Conservation (phyloP, 2,888 invertebrate genomes). For the Zhuqinia jingwanae region DNA sequence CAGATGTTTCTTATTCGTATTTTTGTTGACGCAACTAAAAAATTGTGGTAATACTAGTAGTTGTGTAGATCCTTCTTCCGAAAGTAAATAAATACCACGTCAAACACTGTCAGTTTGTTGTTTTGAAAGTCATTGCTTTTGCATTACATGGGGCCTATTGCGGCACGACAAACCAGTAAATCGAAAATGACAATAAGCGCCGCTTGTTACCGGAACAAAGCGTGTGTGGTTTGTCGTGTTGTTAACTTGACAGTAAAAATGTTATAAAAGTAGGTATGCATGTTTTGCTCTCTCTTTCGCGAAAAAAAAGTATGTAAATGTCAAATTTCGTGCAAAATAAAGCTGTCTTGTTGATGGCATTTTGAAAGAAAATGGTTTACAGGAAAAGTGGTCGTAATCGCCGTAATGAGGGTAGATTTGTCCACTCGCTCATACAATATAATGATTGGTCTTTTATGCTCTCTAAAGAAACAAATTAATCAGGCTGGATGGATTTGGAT, state of each 20-base stretch:
- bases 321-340: background rate
- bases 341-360: background rate
- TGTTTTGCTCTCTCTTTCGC: constrained; percentile 11
- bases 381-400: background rate
- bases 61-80: no score
- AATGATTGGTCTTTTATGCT: constrained; percentile 34
- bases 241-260: background rate
- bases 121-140: no score
- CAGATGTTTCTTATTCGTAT: no score
- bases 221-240: background rate
- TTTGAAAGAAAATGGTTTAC: background rate
- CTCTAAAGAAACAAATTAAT: constrained; percentile 54
- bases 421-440: constrained; percentile 11
- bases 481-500: constrained; percentile 14
- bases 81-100: background rate
- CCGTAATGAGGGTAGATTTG: constrained; percentile 40
- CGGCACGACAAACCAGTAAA: background rate
- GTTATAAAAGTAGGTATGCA: background rate
- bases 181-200: background rate
- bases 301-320: background rate
- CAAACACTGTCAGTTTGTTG: no score
- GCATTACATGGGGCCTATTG: no score
- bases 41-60: no score
- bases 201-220: no score
- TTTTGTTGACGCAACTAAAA: no score